phyloP scores from a whole-genome alignment of 2,113 vertebrate genomes.

The Pterocles gutturalis region DNA sequence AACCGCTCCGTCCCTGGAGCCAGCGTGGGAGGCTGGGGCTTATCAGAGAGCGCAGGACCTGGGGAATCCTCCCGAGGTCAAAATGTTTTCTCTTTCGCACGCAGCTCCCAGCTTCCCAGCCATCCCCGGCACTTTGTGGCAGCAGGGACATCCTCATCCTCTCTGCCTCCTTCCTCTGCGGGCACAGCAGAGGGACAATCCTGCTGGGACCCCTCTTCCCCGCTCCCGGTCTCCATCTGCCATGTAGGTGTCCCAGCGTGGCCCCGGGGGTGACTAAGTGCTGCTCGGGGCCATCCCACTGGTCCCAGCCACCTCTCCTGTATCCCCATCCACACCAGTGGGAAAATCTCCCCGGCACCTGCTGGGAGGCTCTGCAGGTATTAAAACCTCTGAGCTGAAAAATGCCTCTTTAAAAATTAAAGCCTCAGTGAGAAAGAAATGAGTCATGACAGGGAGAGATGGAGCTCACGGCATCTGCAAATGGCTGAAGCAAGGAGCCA shows the following conservation, averaged over 20 bases:
- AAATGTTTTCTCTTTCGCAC: not conserved
- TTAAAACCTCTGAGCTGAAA: not conserved
- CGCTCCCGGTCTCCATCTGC: not conserved
- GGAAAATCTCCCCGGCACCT: not conserved
- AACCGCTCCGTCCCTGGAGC: not conserved
- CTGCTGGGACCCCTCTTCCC: not conserved
- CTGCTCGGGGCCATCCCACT: not conserved
- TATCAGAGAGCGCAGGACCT: not conserved
- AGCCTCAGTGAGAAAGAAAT: conserved; percentile 2
- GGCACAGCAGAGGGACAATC: not conserved
- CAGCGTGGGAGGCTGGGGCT: not conserved
- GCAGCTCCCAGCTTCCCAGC: not conserved
- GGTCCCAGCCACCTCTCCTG: accelerated
- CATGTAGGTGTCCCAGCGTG: accelerated
- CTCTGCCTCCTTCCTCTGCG: accelerated
- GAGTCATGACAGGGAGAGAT: conserved; percentile 1
- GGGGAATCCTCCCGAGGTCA: not conserved
- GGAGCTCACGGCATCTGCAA: not conserved
- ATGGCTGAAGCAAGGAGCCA: not conserved
- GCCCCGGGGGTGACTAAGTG: not conserved
- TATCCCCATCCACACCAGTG: not conserved
- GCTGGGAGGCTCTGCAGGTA: not conserved
- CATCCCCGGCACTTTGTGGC: not conserved
- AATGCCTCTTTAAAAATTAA: conserved; percentile 33
- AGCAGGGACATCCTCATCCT: not conserved